Conservation (phyloP, 2,888 invertebrate genomes). For the Nephrotoma flavescens region DNA sequence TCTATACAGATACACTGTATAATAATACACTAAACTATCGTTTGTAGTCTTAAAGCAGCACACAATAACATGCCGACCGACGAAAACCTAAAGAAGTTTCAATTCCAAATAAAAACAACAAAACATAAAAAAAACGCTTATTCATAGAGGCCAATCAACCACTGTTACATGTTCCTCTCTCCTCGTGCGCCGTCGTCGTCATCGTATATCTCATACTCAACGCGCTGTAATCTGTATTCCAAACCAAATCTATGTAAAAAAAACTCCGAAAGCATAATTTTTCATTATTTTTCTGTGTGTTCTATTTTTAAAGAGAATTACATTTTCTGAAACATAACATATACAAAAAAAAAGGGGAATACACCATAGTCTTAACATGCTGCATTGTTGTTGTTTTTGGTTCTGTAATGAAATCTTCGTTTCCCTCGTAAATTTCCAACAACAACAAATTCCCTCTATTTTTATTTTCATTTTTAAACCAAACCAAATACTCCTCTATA, state of each 20-base stretch:
- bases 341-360: neutral
- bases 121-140: neutral
- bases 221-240: neutral
- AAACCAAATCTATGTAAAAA: neutral
- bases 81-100: neutral
- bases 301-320: neutral
- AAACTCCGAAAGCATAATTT: neutral
- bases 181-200: neutral
- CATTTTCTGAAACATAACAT: neutral
- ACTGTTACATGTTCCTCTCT: neutral
- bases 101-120: neutral
- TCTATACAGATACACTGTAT: neutral
- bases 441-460: neutral
- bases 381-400: neutral
- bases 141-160: neutral
- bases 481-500: neutral
- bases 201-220: neutral
- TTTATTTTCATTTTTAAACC: neutral
- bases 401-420: neutral
- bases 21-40: neutral
- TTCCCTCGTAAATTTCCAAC: neutral
- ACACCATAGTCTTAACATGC: neutral
- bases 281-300: neutral
- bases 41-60: neutral
- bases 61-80: neutral